These are phyloP conservation scores for Valencia hispanica DNA, from an alignment of 2,797 vertebrate genomes.

Conservation along the genomic window DNA sequence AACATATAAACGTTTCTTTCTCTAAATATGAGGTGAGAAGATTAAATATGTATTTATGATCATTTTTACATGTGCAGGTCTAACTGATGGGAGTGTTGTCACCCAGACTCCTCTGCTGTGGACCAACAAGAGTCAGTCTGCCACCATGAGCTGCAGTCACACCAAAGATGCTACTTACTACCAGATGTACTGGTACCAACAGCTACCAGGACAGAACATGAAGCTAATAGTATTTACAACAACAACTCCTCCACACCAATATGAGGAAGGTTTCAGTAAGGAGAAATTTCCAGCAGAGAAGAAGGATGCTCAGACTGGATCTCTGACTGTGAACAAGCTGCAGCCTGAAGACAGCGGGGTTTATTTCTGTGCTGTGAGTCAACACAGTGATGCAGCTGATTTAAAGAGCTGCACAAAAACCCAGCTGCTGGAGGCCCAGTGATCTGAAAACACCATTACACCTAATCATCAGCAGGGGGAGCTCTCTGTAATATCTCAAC, in stretches of 20 bases:
- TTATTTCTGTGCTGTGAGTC: conserved; percentile 50
- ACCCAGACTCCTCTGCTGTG: conserved; percentile 36
- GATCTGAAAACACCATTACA: rapidly evolving
- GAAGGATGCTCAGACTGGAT: conserved; percentile 15
- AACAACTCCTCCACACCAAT: conserved; percentile 13
- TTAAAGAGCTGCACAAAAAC: conserved; percentile 43
- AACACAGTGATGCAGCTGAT: conserved; percentile 55
- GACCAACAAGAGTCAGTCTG: background rate
- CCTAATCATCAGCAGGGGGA: conserved; percentile 6
- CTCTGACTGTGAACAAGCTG: conserved; percentile 40
- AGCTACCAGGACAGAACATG: conserved; percentile 51
- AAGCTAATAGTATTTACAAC: conserved; percentile 38
- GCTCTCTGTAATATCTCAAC: background rate
- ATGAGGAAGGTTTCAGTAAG: conserved; percentile 21
- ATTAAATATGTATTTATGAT: too few species aligned
- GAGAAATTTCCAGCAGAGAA: conserved; percentile 38
- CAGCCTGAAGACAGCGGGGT: conserved; percentile 34
- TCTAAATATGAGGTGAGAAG: too few species aligned
- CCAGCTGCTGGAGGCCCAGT: background rate
- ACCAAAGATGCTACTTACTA: background rate
- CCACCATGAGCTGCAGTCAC: conserved; percentile 29
- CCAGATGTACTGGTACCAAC: conserved; percentile 67
- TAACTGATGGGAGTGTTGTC: conserved; percentile 29
- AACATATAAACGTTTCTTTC: too few species aligned
- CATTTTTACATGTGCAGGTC: too few species aligned